A percentile compares a stretch with the other conserved stretches of the same genome.
These are phyloP conservation scores for Apodemus agrarius DNA, from an alignment of 2,797 vertebrate genomes.

Conservation along the genomic window DNA sequence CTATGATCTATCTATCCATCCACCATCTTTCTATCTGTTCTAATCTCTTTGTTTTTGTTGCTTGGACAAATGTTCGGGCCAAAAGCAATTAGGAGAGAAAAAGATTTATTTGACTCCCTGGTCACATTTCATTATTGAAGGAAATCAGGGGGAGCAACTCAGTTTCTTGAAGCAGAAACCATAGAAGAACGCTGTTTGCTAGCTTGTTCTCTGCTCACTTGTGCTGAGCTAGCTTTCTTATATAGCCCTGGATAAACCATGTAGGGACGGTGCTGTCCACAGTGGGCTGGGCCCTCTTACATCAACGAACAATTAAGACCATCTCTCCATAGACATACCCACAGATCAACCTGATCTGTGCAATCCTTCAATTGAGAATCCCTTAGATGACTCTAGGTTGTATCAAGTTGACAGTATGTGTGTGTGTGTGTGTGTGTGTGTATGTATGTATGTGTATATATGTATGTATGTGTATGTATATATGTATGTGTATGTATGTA, in stretches of 20 bases:
- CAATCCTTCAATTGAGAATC: background rate
- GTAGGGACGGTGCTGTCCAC: background rate
- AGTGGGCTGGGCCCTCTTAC: background rate
- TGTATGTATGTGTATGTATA: background rate
- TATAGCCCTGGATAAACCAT: background rate
- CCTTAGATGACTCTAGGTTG: background rate
- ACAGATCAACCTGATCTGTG: background rate
- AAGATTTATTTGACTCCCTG: background rate
- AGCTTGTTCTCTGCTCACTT: background rate
- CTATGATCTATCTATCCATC: background rate
- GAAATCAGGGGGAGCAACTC: background rate
- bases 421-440: background rate
- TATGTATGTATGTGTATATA: background rate
- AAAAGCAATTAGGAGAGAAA: background rate
- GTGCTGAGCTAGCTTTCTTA: background rate
- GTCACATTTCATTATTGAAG: background rate
- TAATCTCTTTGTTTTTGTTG: background rate
- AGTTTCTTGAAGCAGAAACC: background rate
- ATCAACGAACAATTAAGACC: background rate
- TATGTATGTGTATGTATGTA: background rate
- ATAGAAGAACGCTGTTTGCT: background rate
- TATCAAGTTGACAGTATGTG: background rate
- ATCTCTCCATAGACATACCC: background rate
- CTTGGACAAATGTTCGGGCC: background rate
- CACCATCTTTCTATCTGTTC: background rate